Evolutionary conservation across 2,113 vertebrate genomes (phyloP), one percentile per base, ranked within the genome.

Genomic region (Motacilla alba): DNA sequence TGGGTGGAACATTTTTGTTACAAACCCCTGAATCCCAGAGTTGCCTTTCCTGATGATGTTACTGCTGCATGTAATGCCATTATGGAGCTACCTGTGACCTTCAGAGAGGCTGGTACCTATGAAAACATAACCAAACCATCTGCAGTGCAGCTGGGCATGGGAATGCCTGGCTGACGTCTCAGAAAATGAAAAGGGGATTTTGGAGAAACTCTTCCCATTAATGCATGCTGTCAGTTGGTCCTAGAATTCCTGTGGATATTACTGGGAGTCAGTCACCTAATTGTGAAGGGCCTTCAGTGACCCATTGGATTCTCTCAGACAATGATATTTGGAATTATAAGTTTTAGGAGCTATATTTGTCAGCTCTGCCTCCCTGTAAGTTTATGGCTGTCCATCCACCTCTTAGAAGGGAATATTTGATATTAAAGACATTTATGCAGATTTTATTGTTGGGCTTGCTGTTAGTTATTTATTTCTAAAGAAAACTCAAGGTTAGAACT

Each of bases 401-500:
- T 77, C 31, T 21, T 80, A 74, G 73, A 96, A 85, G 39, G 70
- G 53, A 93, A 30, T 27, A 19, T 91, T 91, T 96, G 86, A 73
- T 69, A 47, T 62, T 86, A 72, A 90, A 96, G 66, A 85, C 17
- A 74, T 95, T 84, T 13, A 80, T 60, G 73, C 88, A 69, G 31
- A 35, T 84, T 56, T 95, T 93, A 91, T 95, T 93, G 79, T 96
- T 93, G 35, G 41, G 49, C 52, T 97, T 91, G 64, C 84, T 95
- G 73, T 87, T 86, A 87, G 52, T 88, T 95, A 79, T 93, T 95
- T 95, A 92, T 95, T 95, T 83, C 67, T 91, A 43, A 79, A 93
- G 78, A 86, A 97, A 96, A 95, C 69, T 94, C 89, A 70, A 94
- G 93, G 87, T 96, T 97, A 96, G 90, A 96, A 80, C 76, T 91